Base-by-base conservation (phyloP, 2,888 invertebrate species). In the Drosophila pseudotakahashii region DNA sequence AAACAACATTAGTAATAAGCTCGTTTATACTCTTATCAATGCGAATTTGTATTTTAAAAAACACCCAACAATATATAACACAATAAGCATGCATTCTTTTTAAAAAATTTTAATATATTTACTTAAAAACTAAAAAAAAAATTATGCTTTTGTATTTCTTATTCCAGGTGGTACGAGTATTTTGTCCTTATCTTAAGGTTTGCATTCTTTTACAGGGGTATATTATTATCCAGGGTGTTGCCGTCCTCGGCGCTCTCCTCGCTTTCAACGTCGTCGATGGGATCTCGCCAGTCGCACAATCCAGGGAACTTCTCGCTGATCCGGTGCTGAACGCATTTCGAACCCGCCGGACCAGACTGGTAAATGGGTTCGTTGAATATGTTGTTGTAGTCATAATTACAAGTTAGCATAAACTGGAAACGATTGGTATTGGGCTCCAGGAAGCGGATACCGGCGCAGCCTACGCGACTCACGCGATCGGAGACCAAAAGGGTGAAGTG, bases 361-460 rank as follows among this genome's bases (percentile, higher is more conserved):
- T 91, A 92, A 7, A 92, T 80, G 7, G 89, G 81, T 41, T 90
- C 87, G 2, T 73, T 75, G n/a, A 77, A 77, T n/a, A 92, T 79
- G 51, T 91, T 92, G 19, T 88, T 90, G 50, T 81, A 91, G 66
- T 91, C 90, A 59, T 92, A 92, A 60, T 92, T 92, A 70, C 92
- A 92, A 1, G 91, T 91, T 73, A 92, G 77, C 41, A 91, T 62
- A 26, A 91, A 89, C 48, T 89, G 77, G 14, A 59, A 79, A 16
- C 76, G 73, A 5, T 69, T 58, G 6, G 53, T 19, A 3, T 13
- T 50, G 0, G 70, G 71, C 19, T 89, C 81, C 7, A 85, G 76
- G 62, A 83, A 91, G 13, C 88, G 78, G 3, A 91, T 81, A 2
- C 85, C 89, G 7, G 91, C 90, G 74, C 92, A 92, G 7, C 92